phyloP scores from a whole-genome alignment of 2,113 vertebrate species.

The Vireo altiloquus region DNA sequence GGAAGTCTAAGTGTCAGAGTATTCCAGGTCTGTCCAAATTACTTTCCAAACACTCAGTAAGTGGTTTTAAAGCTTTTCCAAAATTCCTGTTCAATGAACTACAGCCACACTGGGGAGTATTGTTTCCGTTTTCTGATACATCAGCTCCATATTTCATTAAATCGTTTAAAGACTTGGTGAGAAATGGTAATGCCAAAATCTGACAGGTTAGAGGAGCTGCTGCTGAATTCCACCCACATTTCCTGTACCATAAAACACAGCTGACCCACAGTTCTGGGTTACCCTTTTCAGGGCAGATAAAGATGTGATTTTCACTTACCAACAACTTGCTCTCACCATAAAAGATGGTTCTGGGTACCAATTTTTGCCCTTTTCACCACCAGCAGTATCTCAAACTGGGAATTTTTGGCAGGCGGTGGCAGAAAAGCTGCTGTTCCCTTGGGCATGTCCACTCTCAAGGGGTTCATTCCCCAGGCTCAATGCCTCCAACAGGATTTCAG shows the following conservation, averaged over 20 bases:
- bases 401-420: neutral
- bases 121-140: neutral
- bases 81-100: neutral
- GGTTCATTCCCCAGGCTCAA: neutral
- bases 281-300: neutral
- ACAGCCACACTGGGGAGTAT: neutral
- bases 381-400: neutral
- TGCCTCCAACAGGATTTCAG: neutral
- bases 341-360: neutral
- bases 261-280: neutral
- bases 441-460: accelerated
- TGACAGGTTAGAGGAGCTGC: neutral
- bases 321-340: neutral
- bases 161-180: neutral
- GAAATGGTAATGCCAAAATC: neutral
- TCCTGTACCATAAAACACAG: neutral
- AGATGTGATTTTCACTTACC: neutral
- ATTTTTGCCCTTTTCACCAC: neutral
- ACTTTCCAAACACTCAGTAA: neutral
- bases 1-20: neutral
- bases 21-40: neutral
- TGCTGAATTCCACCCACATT: neutral
- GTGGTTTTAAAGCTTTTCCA: neutral
- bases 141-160: neutral
- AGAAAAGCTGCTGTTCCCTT: neutral